Conservation (phyloP, 2,797 vertebrate species). For the Trachurus trachurus region DNA sequence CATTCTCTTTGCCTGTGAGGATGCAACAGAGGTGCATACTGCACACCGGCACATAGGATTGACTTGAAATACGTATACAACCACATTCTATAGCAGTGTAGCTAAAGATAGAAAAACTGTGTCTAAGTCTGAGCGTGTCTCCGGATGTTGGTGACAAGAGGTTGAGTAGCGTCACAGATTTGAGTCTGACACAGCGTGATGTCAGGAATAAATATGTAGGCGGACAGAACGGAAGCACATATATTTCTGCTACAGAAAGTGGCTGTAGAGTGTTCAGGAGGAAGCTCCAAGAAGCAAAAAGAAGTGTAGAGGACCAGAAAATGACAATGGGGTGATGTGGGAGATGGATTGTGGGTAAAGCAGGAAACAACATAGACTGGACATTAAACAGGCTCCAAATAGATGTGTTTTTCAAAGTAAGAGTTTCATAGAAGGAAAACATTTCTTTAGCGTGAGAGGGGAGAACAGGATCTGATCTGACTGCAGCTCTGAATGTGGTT, state of each 20-base stretch:
- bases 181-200: constrained; percentile 51
- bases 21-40: neutral
- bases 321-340: neutral
- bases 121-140: constrained; percentile 52
- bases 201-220: constrained; percentile 64
- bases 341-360: constrained; percentile 24
- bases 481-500: neutral
- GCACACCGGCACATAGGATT: constrained; percentile 2
- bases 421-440: neutral
- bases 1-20: neutral
- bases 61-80: constrained; percentile 21
- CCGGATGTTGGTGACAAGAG: constrained; percentile 53
- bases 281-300: constrained; percentile 28
- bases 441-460: neutral
- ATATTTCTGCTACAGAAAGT: constrained; percentile 45
- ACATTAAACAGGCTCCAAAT: neutral
- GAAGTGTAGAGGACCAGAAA: constrained; percentile 8
- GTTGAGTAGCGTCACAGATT: constrained; percentile 49
- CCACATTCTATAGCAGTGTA: constrained; percentile 1
- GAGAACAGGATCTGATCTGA: neutral
- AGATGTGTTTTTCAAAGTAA: neutral
- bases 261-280: constrained; percentile 9
- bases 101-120: constrained; percentile 69
- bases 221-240: constrained; percentile 45
- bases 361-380: constrained; percentile 6